phyloP scores from a whole-genome alignment of 2,888 invertebrate genomes.

The Panopea generosa region DNA sequence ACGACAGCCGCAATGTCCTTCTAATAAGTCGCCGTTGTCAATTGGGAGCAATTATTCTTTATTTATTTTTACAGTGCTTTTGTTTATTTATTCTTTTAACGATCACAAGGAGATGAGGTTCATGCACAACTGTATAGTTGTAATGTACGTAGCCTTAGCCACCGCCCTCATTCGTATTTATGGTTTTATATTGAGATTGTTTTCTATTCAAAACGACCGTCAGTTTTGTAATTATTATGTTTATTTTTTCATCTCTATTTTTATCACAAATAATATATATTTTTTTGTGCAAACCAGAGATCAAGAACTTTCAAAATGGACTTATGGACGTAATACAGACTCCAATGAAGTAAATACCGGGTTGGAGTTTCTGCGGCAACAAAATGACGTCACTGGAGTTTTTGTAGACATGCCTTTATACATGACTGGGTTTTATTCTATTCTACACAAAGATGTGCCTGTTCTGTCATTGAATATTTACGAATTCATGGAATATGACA shows the following conservation, averaged over 20 bases:
- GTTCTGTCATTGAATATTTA: constrained; percentile 66
- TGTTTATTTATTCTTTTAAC: constrained; percentile 64
- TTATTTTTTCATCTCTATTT: constrained; percentile 35
- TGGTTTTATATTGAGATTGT: constrained; percentile 5
- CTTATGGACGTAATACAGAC: constrained; percentile 47
- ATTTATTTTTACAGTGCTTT: constrained; percentile 1
- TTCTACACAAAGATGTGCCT: constrained; percentile 73
- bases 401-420: constrained; percentile 70
- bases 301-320: constrained; percentile 55
- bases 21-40: not conserved
- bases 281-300: constrained; percentile 18
- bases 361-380: constrained; percentile 64
- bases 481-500: constrained; percentile 52
- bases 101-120: constrained; percentile 78
- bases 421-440: constrained; percentile 70
- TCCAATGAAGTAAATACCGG: constrained; percentile 68
- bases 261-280: constrained; percentile 45
- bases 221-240: constrained; percentile 35
- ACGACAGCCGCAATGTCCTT: no score
- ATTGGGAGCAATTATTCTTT: not conserved
- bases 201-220: constrained; percentile 22
- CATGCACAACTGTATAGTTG: constrained; percentile 71
- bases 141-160: constrained; percentile 66
- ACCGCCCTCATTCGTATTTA: constrained; percentile 34
- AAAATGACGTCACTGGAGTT: constrained; percentile 75